These are phyloP conservation scores for Myopa testacea DNA, from an alignment of 2,888 invertebrate species.

Conservation along the genomic window DNA sequence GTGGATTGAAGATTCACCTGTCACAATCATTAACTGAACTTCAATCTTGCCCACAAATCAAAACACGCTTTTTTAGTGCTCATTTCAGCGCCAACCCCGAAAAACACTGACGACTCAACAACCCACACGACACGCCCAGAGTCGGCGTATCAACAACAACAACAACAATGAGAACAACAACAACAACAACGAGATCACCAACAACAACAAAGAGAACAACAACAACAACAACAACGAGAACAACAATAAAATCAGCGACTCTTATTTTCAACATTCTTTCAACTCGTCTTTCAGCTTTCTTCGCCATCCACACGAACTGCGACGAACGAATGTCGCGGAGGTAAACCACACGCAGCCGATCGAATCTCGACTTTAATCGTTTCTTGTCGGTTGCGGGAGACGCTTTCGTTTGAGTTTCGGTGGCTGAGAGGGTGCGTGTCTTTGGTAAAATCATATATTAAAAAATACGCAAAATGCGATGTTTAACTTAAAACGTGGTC, in stretches of 20 bases:
- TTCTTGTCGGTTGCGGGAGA: conserved; percentile 39
- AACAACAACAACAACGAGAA: too few species aligned
- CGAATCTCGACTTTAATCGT: conserved; percentile 32
- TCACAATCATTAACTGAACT: background rate
- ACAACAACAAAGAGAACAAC: too few species aligned
- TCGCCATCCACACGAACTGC: background rate
- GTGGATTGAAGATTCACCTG: background rate
- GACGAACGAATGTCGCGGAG: background rate
- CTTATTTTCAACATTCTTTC: background rate
- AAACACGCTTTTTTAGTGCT: too few species aligned
- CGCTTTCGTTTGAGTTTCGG: conserved; percentile 28
- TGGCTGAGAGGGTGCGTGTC: background rate
- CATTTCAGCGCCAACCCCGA: background rate
- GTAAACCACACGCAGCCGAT: background rate
- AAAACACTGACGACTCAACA: background rate
- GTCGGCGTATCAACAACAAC: background rate
- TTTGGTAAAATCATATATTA: background rate
- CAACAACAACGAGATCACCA: too few species aligned
- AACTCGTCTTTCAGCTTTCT: conserved; percentile 31
- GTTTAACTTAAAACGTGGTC: background rate
- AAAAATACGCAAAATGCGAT: background rate
- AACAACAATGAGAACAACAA: background rate
- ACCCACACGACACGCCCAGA: conserved; percentile 2
- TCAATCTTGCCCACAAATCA: background rate
- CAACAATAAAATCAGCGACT: background rate